These are phyloP conservation scores for Sarcophaga peregrina DNA, from an alignment of 1,140 invertebrate species.

Conservation along the genomic window DNA sequence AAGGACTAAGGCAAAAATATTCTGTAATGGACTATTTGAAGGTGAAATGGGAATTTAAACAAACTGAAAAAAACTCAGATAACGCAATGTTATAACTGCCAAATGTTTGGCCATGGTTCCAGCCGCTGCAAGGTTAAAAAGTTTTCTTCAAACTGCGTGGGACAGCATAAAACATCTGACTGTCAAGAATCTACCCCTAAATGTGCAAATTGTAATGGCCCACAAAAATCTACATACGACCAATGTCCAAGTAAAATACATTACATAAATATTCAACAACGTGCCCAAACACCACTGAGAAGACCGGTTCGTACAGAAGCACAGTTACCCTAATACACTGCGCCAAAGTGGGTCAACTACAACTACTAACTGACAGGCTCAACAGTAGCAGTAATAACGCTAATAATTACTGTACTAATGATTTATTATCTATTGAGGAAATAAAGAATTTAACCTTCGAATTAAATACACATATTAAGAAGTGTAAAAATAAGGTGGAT, in stretches of 20 bases:
- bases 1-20: neutral
- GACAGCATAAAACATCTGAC: neutral
- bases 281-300: neutral
- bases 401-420: neutral
- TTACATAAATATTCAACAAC: neutral
- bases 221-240: neutral
- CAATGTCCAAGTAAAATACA: slow-evolving; percentile 1
- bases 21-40: neutral
- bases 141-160: slow-evolving; percentile 3
- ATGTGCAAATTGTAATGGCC: slow-evolving; percentile 9
- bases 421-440: slow-evolving; percentile 4
- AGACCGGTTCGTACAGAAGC: neutral
- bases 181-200: neutral
- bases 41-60: neutral
- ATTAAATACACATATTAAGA: neutral
- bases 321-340: neutral
- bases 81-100: slow-evolving; percentile 29
- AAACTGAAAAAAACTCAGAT: neutral
- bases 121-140: slow-evolving; percentile 21
- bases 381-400: neutral
- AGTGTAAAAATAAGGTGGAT: slow-evolving; percentile 11
- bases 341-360: neutral
- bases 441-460: slow-evolving; percentile 13
- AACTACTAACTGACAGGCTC: too few relatives aligned
- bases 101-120: slow-evolving; percentile 29